These are phyloP conservation scores for Heliconius ethilla DNA, from an alignment of 2,888 invertebrate genomes.

Conservation along the genomic window DNA sequence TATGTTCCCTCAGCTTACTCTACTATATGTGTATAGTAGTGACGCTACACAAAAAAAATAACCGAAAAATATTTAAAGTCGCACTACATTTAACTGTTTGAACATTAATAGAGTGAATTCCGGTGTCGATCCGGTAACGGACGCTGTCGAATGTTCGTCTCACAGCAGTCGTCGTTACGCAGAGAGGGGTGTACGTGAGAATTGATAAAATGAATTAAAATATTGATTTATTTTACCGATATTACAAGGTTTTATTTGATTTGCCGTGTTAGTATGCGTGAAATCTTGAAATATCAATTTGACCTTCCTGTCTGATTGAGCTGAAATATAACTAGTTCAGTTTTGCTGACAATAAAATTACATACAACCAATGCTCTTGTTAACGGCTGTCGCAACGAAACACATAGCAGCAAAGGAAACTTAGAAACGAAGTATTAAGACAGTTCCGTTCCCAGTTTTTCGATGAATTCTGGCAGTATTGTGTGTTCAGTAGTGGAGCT, in stretches of 20 bases:
- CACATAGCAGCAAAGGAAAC: no score
- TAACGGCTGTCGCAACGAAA: no score
- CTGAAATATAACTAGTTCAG: no score
- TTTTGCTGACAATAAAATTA: no score
- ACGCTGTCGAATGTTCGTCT: conserved; percentile 74
- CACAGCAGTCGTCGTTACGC: conserved; percentile 49
- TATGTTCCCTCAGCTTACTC: no score
- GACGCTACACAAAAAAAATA: neutral
- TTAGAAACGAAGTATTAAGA: no score
- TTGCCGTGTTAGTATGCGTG: no score
- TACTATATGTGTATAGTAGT: no score
- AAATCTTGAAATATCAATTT: no score
- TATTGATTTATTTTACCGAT: neutral
- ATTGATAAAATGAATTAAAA: neutral
- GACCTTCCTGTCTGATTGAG: no score
- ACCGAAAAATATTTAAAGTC: conserved; percentile 4
- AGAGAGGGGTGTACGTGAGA: conserved; percentile 13
- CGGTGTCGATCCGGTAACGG: conserved; percentile 65
- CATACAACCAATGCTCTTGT: no score
- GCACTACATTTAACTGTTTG: conserved; percentile 40
- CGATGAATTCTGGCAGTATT: neutral
- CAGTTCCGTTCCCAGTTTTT: neutral
- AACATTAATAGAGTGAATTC: conserved; percentile 55
- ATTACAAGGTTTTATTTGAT: no score
- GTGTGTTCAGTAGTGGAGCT: neutral